Evolutionary conservation across 2,888 invertebrate species (phyloP), one percentile per base, ranked within the genome.

Genomic region (Hirudinaria manillensis): DNA sequence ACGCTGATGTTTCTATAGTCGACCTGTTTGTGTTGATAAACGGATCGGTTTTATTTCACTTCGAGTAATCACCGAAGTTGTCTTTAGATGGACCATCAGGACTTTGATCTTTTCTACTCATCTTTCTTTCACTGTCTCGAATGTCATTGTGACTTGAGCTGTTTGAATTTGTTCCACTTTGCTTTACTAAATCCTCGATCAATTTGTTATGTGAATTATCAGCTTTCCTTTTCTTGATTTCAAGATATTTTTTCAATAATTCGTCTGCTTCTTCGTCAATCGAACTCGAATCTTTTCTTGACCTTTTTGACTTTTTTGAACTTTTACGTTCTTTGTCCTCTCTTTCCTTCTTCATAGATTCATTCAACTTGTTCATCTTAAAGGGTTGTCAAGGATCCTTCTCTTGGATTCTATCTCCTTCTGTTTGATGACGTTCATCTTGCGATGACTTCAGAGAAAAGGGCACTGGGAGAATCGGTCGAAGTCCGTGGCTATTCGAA

Each of bases 351-450:
- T 61, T n/a, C 7, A 94, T 89, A 81, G 93, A 87, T 82, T 92
- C 90, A 80, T 93, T 90, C 0, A 97, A 87, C 82, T 91, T 91
- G 79, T 93, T 93, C 80, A 97, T 87, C 85, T 93, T 0, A 96
- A 89, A 0, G 96, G 96, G 88, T 97, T 97, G 81, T 93, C 92
- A 4, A 97, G 85, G 53, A 97, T 87, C 77, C 92, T 91, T 77
- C 91, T 90, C 61, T 92, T 88, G 0, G 92, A 91, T 82, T 96
- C 94, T 83, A 94, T 90, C 86, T 96, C 95, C 75, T 92, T 89
- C 82, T 93, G 92, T 81, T 85, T 92, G 10, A 97, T 95, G 3
- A 91, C 89, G 83, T 93, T 72, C 83, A 81, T 16, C 81, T 81
- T 51, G 83, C 81, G 34, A 84, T 82, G 36, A 82, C 81, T 56